Conservation (phyloP, 2,113 vertebrate genomes). For the Psilopogon haemacephalus region DNA sequence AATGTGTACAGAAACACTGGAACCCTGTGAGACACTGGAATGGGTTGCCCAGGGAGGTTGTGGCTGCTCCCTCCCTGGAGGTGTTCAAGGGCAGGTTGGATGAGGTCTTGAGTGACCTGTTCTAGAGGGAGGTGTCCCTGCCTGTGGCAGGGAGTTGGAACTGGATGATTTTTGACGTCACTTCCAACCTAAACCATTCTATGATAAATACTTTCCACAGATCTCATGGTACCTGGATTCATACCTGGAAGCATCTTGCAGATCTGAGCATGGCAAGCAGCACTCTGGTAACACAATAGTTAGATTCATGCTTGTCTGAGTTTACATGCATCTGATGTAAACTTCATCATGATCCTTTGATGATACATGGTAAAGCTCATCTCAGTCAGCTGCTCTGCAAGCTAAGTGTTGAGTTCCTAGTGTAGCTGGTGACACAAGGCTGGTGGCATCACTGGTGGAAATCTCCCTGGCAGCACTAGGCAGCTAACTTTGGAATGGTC, state of each 20-base stretch:
- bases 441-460: background rate
- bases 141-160: no score
- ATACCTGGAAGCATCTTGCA: background rate
- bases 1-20: background rate
- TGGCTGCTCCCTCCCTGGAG: no score
- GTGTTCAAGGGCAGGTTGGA: no score
- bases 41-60: no score
- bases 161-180: no score
- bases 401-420: background rate
- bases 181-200: no score
- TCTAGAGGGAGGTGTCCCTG: no score
- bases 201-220: background rate
- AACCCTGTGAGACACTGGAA: no score
- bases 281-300: accelerated
- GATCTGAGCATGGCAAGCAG: background rate
- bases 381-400: background rate
- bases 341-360: background rate
- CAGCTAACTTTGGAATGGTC: background rate
- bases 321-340: background rate
- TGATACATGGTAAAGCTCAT: background rate
- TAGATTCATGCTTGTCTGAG: background rate
- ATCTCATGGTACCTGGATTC: background rate
- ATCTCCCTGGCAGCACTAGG: background rate
- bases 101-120: no score
- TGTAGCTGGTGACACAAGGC: background rate